These are phyloP conservation scores for Rhagium mordax DNA, from an alignment of 2,888 invertebrate species.

Conservation along the genomic window DNA sequence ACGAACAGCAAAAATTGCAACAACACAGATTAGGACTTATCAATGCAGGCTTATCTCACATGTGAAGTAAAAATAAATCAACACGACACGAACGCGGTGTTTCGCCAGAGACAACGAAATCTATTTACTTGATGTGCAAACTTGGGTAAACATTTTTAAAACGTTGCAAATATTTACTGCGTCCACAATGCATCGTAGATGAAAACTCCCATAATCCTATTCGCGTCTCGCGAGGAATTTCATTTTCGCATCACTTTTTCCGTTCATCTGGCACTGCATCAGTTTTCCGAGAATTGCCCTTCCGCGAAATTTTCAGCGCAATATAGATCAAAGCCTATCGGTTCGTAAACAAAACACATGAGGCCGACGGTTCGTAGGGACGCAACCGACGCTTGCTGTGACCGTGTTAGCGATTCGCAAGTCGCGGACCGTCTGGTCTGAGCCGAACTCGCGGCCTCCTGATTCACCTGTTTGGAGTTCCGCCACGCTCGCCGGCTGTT, in stretches of 20 bases:
- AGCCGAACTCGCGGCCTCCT: conserved; percentile 48
- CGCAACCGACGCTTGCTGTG: conserved; percentile 66
- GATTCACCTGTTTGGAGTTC: conserved; percentile 76
- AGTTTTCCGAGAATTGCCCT: conserved; percentile 16
- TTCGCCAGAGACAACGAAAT: conserved; percentile 18
- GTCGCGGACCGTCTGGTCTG: conserved; percentile 62
- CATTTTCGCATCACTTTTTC: conserved; percentile 19
- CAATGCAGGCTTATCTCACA: conserved; percentile 26
- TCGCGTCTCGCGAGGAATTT: conserved; percentile 5
- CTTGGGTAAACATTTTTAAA: conserved; percentile 35
- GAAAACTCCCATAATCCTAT: not conserved
- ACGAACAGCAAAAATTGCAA: conserved; percentile 37
- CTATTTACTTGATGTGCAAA: conserved; percentile 25
- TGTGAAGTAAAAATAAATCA: conserved; percentile 22
- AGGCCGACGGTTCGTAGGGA: conserved; percentile 61
- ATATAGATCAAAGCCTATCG: conserved; percentile 71
- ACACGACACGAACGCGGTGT: conserved; percentile 8
- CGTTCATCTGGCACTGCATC: conserved; percentile 28
- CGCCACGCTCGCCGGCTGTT: conserved; percentile 72
- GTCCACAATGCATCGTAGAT: conserved; percentile 26
- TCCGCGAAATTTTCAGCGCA: conserved; percentile 46
- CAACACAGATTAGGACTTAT: conserved; percentile 38
- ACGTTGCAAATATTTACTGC: conserved; percentile 36
- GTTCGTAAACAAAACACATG: conserved; percentile 72
- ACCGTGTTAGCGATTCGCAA: conserved; percentile 40